A percentile compares a stretch with the other conserved stretches of the same genome.
Evolutionary conservation across 2,888 invertebrate species (phyloP).

Genomic region (Capitulum mitella): DNA sequence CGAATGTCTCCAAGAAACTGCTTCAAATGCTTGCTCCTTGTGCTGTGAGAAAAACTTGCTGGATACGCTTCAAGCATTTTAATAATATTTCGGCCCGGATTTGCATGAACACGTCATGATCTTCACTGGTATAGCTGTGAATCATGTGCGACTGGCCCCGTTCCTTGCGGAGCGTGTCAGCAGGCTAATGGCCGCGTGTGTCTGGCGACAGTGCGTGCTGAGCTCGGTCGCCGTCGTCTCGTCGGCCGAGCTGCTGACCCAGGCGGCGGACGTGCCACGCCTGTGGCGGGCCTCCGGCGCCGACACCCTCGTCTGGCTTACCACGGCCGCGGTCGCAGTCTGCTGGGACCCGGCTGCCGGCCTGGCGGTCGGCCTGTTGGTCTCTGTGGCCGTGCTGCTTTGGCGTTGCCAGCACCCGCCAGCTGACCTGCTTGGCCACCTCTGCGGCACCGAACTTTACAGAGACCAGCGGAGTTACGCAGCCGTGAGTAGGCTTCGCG

Average conservation of each 20-base stretch:
- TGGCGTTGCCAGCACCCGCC: constrained; percentile 4
- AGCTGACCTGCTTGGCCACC: not conserved
- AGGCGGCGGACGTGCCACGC: constrained; percentile 49
- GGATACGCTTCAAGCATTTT: no score
- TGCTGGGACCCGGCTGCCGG: not conserved
- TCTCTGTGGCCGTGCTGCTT: not conserved
- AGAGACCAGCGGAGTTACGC: not conserved
- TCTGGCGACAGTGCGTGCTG: constrained; percentile 59
- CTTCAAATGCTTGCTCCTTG: not conserved
- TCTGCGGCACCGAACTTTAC: not conserved
- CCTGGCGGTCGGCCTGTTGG: not conserved
- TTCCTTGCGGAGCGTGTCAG: not conserved
- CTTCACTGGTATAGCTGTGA: not conserved
- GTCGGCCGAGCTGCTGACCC: constrained; percentile 67
- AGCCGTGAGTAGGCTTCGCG: not conserved
- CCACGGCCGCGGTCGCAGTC: not conserved
- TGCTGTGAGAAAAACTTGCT: not conserved
- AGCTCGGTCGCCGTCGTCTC: constrained; percentile 75
- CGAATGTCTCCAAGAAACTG: not conserved
- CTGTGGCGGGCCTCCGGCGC: not conserved
- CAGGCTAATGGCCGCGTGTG: no score
- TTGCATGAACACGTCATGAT: not conserved
- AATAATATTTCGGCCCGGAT: not conserved
- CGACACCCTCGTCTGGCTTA: not conserved
- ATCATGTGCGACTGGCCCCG: not conserved